Evolutionary conservation across 2,797 vertebrate species (phyloP).

Genomic region (Macropus fuliginosus): DNA sequence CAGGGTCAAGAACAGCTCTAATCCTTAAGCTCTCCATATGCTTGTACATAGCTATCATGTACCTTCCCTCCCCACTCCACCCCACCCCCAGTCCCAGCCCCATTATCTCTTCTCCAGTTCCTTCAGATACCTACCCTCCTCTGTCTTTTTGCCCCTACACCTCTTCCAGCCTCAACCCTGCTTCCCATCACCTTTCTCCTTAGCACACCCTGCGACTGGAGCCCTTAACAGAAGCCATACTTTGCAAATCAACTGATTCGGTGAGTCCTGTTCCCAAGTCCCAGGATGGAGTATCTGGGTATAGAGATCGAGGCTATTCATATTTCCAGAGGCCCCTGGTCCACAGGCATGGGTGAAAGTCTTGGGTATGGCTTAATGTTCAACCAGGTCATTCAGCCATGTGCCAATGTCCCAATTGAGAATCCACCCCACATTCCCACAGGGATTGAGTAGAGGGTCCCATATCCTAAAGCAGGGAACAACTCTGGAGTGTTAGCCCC

Average conservation of each 20-base stretch:
- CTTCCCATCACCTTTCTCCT: neutral
- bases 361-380: neutral
- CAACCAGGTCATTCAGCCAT: neutral
- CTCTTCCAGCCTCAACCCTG: neutral
- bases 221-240: constrained; percentile 90
- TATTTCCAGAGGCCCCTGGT: neutral
- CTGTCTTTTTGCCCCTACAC: neutral
- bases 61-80: neutral
- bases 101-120: neutral
- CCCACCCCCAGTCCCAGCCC: neutral
- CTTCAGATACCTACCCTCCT: neutral
- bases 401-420: no score
- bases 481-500: no score
- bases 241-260: constrained; percentile 87
- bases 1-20: neutral
- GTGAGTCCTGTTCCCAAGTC: constrained; percentile 85
- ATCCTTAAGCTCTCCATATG: neutral
- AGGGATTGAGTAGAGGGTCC: no score
- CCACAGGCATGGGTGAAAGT: neutral
- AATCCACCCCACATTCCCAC: no score
- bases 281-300: neutral
- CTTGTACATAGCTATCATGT: neutral
- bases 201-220: constrained; percentile 88
- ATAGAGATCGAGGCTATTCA: accelerated
- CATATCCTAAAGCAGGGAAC: no score